These are phyloP conservation scores for Microplitis manilae DNA, from an alignment of 2,888 invertebrate species.

Conservation along the genomic window DNA sequence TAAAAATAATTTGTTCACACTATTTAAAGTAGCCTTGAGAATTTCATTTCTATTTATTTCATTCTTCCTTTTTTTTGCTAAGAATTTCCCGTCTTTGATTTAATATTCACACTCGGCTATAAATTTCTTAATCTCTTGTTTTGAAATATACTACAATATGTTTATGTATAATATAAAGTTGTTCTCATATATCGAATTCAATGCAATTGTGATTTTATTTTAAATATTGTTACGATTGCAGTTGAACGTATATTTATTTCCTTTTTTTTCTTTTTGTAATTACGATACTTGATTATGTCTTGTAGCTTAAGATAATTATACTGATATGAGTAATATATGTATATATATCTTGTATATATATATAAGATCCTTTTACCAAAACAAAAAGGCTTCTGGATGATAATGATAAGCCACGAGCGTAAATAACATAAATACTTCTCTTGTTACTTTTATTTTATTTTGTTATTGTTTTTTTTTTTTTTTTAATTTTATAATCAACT, in stretches of 20 bases:
- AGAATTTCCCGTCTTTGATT: constrained; percentile 20
- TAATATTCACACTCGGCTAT: constrained; percentile 20
- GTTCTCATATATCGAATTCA: constrained; percentile 1
- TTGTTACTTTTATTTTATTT: neutral
- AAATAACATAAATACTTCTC: neutral
- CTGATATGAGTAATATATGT: neutral
- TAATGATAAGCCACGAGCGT: neutral
- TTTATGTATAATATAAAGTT: neutral
- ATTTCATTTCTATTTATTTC: neutral
- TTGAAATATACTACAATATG: constrained; percentile 3
- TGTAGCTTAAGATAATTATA: neutral
- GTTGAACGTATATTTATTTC: too few species aligned
- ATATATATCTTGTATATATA: neutral
- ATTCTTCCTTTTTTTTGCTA: neutral
- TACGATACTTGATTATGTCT: neutral
- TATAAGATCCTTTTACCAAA: constrained; percentile 10
- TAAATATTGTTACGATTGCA: too few species aligned
- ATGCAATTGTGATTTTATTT: neutral
- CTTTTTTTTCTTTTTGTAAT: neutral
- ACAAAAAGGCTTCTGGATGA: constrained; percentile 12
- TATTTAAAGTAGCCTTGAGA: constrained; percentile 22
- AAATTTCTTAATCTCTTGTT: constrained; percentile 35
- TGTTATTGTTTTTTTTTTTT: neutral
- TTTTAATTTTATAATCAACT: neutral
- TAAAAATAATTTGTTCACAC: constrained; percentile 22